These are phyloP conservation scores for Hydra vulgaris DNA, from an alignment of 30 jellyfish, hydroid and myxozoan genomes.

Conservation along the genomic window DNA sequence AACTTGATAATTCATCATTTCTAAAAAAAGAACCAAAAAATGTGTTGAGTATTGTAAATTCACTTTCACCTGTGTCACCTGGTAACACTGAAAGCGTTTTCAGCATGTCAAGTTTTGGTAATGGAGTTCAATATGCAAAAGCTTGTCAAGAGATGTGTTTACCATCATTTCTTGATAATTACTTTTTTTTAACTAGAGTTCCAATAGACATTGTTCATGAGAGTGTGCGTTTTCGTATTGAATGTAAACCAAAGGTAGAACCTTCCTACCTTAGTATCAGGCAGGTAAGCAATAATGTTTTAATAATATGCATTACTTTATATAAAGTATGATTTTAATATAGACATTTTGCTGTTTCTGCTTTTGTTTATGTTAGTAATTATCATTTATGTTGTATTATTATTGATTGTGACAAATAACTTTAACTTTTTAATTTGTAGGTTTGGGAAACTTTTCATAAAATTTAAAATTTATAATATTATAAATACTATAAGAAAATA, in stretches of 20 bases:
- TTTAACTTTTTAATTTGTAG: too few species aligned
- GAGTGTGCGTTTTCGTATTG: constrained; percentile 74
- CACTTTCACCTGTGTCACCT: not conserved
- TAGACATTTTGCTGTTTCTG: too few species aligned
- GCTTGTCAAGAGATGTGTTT: constrained; percentile 70
- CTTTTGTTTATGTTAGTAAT: too few species aligned
- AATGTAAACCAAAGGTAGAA: constrained; percentile 71
- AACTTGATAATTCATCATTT: not conserved
- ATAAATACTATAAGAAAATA: too few species aligned
- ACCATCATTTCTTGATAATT: constrained; percentile 77
- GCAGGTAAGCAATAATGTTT: constrained; percentile 46
- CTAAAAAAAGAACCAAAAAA: not conserved
- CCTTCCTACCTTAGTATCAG: constrained; percentile 83
- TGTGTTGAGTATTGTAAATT: not conserved
- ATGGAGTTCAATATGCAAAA: not conserved
- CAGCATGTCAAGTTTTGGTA: not conserved
- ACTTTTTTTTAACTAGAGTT: constrained; percentile 45
- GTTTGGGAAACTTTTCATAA: too few species aligned
- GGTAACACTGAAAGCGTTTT: not conserved
- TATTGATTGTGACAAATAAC: too few species aligned
- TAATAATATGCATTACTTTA: too few species aligned
- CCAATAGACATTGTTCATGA: constrained; percentile 76
- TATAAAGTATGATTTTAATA: too few species aligned
- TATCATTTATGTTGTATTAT: too few species aligned
- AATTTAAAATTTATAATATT: too few species aligned